These are phyloP conservation scores for Hylaeus anthracinus DNA, from an alignment of 1,140 invertebrate genomes.

Conservation along the genomic window DNA sequence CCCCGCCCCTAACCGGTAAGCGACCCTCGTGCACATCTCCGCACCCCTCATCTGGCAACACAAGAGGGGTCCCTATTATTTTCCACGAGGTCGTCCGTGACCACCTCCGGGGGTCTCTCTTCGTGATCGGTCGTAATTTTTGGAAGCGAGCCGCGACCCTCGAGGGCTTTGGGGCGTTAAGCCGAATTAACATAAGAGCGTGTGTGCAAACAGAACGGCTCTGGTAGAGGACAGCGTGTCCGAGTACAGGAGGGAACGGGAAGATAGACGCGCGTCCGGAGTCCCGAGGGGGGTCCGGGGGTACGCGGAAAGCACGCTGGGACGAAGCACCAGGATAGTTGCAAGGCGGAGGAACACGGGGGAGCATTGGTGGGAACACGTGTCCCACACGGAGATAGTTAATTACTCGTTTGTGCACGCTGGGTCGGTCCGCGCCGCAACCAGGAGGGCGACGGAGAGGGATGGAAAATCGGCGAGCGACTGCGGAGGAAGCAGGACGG, in stretches of 20 bases:
- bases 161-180: conserved; percentile 75
- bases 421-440: conserved; percentile 34
- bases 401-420: conserved; percentile 80
- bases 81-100: conserved; percentile 63
- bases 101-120: conserved; percentile 49
- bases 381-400: conserved; percentile 77
- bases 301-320: conserved; percentile 15
- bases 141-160: conserved; percentile 64
- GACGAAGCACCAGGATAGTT: background rate
- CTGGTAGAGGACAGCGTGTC: conserved; percentile 12
- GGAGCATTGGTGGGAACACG: conserved; percentile 72
- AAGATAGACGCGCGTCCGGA: background rate
- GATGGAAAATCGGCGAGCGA: conserved; percentile 45
- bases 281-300: background rate
- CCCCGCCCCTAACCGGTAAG: conserved; percentile 3
- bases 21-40: conserved; percentile 39
- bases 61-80: conserved; percentile 58
- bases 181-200: conserved; percentile 81
- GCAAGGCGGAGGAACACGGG: conserved; percentile 1
- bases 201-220: conserved; percentile 77
- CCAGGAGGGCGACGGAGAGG: conserved; percentile 39
- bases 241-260: conserved; percentile 31
- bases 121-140: conserved; percentile 71
- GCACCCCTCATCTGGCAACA: conserved; percentile 15
- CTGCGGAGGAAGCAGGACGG: conserved; percentile 16